Percentiles rank a stretch among this genome's conserved stretches.
These are phyloP conservation scores for Zaprionus lachaisei DNA, from an alignment of 1,140 invertebrate genomes.

Conservation along the genomic window DNA sequence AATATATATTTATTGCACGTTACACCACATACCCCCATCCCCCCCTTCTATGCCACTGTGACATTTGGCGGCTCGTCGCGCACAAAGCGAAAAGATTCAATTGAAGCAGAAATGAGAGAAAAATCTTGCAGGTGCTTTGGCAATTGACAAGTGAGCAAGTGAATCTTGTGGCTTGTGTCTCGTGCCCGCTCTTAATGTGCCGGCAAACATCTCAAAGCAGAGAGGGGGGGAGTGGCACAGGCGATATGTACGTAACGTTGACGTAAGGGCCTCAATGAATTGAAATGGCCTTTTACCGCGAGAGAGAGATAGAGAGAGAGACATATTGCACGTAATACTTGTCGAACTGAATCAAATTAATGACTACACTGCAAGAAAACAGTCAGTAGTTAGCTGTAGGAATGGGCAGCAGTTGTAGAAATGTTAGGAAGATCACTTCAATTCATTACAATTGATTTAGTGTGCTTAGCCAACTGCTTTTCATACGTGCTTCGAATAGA, in stretches of 20 bases:
- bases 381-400: background rate
- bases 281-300: constrained; percentile 59
- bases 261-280: constrained; percentile 71
- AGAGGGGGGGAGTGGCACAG: background rate
- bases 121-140: constrained; percentile 70
- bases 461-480: too few relatives aligned
- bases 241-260: constrained; percentile 59
- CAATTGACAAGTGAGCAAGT: constrained; percentile 29
- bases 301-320: background rate
- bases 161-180: constrained; percentile 54
- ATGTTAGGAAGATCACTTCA: too few relatives aligned
- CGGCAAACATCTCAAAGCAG: constrained; percentile 54
- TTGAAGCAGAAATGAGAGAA: constrained; percentile 58
- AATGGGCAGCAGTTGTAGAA: too few relatives aligned
- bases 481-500: too few relatives aligned
- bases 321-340: background rate
- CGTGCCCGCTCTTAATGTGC: constrained; percentile 43
- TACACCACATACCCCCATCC: constrained; percentile 35
- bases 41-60: background rate
- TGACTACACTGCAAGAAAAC: background rate
- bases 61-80: constrained; percentile 57
- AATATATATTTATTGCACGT: constrained; percentile 77
- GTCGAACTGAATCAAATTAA: background rate
- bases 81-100: constrained; percentile 70
- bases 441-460: too few relatives aligned